These are phyloP conservation scores for Apamea crenata DNA, from an alignment of 2,888 invertebrate genomes.

Conservation along the genomic window DNA sequence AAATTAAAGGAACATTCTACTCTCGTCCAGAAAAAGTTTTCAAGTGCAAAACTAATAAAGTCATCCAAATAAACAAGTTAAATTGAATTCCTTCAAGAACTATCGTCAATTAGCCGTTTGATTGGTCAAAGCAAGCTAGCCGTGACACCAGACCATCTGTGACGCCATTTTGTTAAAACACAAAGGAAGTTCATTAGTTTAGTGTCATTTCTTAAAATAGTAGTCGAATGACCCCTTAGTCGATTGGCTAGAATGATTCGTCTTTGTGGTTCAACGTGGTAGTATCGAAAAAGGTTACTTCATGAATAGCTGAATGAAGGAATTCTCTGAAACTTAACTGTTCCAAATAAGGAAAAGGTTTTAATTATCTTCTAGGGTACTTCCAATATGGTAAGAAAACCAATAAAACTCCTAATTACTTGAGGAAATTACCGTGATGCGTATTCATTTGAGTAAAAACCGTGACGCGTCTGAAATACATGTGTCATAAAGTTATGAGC, in stretches of 20 bases:
- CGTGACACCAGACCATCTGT: slow-evolving; percentile 61
- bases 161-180: slow-evolving; percentile 59
- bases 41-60: not conserved
- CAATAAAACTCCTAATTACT: not conserved
- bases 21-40: not conserved
- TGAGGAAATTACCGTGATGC: not conserved
- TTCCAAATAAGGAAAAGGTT: not conserved
- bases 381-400: not conserved
- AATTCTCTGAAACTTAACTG: not conserved
- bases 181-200: slow-evolving; percentile 63
- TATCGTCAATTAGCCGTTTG: slow-evolving; percentile 50
- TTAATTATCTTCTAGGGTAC: not conserved
- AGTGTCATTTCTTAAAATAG: slow-evolving; percentile 67
- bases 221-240: slow-evolving; percentile 53
- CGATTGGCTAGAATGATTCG: slow-evolving; percentile 27
- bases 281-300: not conserved
- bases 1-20: slow-evolving; percentile 2
- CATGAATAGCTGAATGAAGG: not conserved
- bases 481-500: not conserved
- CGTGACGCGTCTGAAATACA: not conserved
- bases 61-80: slow-evolving; percentile 11
- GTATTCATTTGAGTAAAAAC: not conserved
- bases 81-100: slow-evolving; percentile 45
- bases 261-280: slow-evolving; percentile 25
- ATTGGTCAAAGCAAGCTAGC: slow-evolving; percentile 53